Conservation (phyloP, 37 sponge, comb jelly and placozoan species). For the Bolinopsis microptera region DNA sequence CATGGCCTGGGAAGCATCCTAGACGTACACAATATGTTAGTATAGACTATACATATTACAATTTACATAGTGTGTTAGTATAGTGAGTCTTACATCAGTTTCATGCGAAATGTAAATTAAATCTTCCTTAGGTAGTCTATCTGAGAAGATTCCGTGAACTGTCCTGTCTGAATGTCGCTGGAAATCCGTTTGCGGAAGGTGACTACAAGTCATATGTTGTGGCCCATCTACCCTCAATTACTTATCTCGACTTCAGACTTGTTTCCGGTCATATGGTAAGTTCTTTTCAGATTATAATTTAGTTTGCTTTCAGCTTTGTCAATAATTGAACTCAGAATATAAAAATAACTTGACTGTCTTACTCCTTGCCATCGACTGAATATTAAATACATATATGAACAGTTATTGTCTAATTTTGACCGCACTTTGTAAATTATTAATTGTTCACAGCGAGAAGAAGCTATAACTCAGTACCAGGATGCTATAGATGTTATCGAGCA, state of each 20-base stretch:
- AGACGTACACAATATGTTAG: too few relatives aligned
- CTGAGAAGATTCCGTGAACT: constrained; percentile 74
- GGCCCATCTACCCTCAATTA: constrained; percentile 76
- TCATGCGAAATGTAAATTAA: neutral
- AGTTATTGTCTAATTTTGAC: too few relatives aligned
- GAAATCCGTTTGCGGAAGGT: constrained; percentile 73
- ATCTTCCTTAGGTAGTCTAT: constrained; percentile 54
- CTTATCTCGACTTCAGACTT: constrained; percentile 83
- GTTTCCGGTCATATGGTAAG: constrained; percentile 75
- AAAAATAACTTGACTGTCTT: too few relatives aligned
- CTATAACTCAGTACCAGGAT: constrained; percentile 70
- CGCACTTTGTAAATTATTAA: too few relatives aligned
- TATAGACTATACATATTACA: neutral
- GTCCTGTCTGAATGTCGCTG: constrained; percentile 74
- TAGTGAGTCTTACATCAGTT: neutral
- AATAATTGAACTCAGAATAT: too few relatives aligned
- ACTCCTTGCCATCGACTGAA: too few relatives aligned
- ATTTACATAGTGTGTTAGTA: neutral
- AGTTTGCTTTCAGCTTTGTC: neutral
- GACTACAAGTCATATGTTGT: constrained; percentile 68
- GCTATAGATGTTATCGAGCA: constrained; percentile 73
- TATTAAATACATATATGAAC: too few relatives aligned
- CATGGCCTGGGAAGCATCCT: neutral
- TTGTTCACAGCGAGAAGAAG: constrained; percentile 71
- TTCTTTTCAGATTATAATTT: too few relatives aligned